Evolutionary conservation across 2,113 vertebrate species (phyloP).

Genomic region (Machaerirhynchus nigripectus): DNA sequence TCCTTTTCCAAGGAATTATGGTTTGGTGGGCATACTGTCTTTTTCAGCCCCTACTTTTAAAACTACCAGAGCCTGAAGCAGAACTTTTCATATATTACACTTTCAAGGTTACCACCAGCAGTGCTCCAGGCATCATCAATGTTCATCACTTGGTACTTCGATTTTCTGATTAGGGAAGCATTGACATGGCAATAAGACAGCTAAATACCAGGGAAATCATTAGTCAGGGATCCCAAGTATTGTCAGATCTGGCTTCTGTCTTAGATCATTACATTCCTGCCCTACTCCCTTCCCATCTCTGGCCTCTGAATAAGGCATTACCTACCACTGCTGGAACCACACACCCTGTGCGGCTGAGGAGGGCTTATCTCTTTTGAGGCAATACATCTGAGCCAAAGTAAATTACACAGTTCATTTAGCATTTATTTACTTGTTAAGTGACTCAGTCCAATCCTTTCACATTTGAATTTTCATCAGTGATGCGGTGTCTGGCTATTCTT

Average conservation of each 20-base stretch:
- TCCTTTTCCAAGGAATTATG: not conserved
- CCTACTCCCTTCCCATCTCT: not conserved
- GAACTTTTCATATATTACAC: not conserved
- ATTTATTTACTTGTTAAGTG: constrained; percentile 28
- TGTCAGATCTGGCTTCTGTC: not conserved
- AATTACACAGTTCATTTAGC: constrained; percentile 37
- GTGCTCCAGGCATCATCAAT: not conserved
- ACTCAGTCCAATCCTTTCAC: not conserved
- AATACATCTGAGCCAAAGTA: not conserved
- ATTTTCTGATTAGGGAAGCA: constrained; percentile 31
- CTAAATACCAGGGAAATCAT: not conserved
- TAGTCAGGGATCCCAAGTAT: not conserved
- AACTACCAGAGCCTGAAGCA: not conserved
- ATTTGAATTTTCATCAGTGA: not conserved
- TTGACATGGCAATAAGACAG: not conserved
- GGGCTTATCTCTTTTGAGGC: not conserved
- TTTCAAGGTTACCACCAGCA: not conserved
- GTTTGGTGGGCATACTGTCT: not conserved
- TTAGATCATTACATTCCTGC: not conserved
- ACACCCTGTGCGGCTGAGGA: not conserved
- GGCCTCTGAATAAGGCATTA: not conserved
- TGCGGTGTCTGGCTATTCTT: not conserved
- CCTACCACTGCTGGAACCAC: not conserved
- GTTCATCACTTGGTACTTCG: not conserved
- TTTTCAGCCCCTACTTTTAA: not conserved